Evolutionary conservation across 92 coral and sea anemone genomes (phyloP).

Genomic region (Actinernus sp.): DNA sequence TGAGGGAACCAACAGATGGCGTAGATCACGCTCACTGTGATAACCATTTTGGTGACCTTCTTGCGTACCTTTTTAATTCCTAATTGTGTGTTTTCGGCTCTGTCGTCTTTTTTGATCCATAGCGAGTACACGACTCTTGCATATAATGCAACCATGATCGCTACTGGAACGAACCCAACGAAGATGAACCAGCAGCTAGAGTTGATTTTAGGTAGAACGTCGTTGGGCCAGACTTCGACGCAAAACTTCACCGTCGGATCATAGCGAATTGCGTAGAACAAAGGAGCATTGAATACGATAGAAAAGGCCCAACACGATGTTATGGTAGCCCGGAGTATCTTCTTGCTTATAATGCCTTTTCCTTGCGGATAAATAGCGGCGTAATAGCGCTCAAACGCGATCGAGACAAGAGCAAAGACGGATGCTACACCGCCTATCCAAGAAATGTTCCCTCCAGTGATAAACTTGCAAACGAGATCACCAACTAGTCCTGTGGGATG

Average conservation of each 20-base stretch:
- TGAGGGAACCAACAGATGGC: slow-evolving; percentile 69
- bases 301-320: slow-evolving; percentile 58
- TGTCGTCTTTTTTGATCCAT: slow-evolving; percentile 49
- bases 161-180: slow-evolving; percentile 43
- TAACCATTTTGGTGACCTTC: slow-evolving; percentile 59
- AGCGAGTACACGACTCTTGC: slow-evolving; percentile 38
- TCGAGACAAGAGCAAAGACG: slow-evolving; percentile 27
- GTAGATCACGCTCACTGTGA: slow-evolving; percentile 63
- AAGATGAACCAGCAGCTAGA: slow-evolving; percentile 31
- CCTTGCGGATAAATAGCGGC: slow-evolving; percentile 15
- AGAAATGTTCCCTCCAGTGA: slow-evolving; percentile 38
- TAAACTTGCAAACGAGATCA: slow-evolving; percentile 23
- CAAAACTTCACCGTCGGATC: slow-evolving; percentile 27
- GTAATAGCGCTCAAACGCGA: slow-evolving; percentile 41
- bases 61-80: slow-evolving; percentile 54
- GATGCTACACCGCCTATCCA: slow-evolving; percentile 43
- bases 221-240: slow-evolving; percentile 49
- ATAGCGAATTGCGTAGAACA: slow-evolving; percentile 40
- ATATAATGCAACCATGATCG: slow-evolving; percentile 40
- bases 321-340: slow-evolving; percentile 7
- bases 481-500: slow-evolving; percentile 18
- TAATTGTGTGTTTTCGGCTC: slow-evolving; percentile 16
- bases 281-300: slow-evolving; percentile 25
- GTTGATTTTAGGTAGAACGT: slow-evolving; percentile 14
- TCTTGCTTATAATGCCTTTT: slow-evolving; percentile 9